Base-by-base conservation (phyloP, 2,113 vertebrate species). In the Oxyura jamaicensis region DNA sequence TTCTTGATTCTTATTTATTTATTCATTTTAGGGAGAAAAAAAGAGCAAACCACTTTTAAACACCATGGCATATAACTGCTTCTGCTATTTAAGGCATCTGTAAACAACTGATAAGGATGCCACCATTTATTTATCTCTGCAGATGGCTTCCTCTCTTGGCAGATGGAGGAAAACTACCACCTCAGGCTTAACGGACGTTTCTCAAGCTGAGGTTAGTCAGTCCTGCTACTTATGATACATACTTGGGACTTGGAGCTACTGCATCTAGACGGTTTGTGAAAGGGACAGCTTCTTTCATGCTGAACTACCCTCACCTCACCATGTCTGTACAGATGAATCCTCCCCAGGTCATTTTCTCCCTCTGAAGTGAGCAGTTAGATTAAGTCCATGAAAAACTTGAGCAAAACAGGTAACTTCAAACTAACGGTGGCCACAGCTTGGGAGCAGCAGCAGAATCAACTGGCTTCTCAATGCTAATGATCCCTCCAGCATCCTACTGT, bases 41-140 rank as follows among this genome's bases (percentile, higher is more conserved):
- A 29, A 5, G 11, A 28, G n/a, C 16, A n/a, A 75, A 84, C 35
- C 35, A 67, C 42, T 4, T 3, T 58, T 81, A 13, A 72, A 48
- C 60, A 81, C 65, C 66, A 44, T 2, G 23, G 53, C 44, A 86
- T 31, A 41, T 80, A 72, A 35, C 48, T 68, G 53, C 66, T 75
- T 83, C 72, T 86, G 35, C 69, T 91, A n/a, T 39, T 83, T 60
- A 86, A 84, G 48, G 39, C 53, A 87, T 73, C 66, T 86, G 66
- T 88, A 91, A 92, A 84, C 58, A 86, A 93, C 77, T 73, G 87
- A 84, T 72, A 96, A 90, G 74, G 77, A 67, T 2, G 1, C 16
- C 59, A 82, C n/a, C 33, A 73, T 28, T 55, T 59, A 77, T 4
- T 81, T 90, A 75, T 65, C 58, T 93, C 74, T 95, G 66, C 86